Base-by-base conservation (phyloP, 2,797 vertebrate species). In the Sebastes diaconus region DNA sequence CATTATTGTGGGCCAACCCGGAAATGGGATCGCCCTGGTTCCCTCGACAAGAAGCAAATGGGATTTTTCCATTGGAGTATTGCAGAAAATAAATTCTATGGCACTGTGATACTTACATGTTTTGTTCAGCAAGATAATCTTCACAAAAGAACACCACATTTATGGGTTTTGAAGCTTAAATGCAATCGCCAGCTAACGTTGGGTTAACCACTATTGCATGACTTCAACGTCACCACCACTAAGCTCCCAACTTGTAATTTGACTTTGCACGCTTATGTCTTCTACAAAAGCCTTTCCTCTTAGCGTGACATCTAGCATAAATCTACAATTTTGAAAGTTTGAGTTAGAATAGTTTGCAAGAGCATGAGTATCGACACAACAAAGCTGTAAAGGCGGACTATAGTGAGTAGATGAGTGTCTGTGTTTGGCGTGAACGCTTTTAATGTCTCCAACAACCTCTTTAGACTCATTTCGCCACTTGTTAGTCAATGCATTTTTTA, bases 311-410 rank as follows among this genome's bases (percentile, higher is more conserved):
- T 61, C 18, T 32, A 18, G 59, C 18, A 2, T 30, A 29, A 29
- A 30, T 60, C 8, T 30, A 30, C 16, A 60, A 34, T 18, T 46
- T 46, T 18, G 16, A 46, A 46, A 46, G 42, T 46, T 46, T 46
- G 42, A 18, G 16, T 46, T 46, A 18, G 42, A 18, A 46, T 46
- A 8, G 42, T 46, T 46, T 46, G 11, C 20, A 27, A 25, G 7
- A 63, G 59, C 5, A 0, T 10, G 18, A 32, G 20, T 34, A n/a
- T 1, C 0, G 3, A 61, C 9, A 18, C 11, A 34, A 22, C 20
- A 32, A 63, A 9, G 30, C 30, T 34, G 59, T 6, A 27, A 59
- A 59, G 57, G 20, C 11, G 6, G 0, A 63, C 32, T 63, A 46
- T 50, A 50, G 7, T 50, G 16, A 50, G 46, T 20, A 50, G 8